Base-by-base conservation (phyloP, 2,113 vertebrate genomes). In the Eubucco bourcierii region DNA sequence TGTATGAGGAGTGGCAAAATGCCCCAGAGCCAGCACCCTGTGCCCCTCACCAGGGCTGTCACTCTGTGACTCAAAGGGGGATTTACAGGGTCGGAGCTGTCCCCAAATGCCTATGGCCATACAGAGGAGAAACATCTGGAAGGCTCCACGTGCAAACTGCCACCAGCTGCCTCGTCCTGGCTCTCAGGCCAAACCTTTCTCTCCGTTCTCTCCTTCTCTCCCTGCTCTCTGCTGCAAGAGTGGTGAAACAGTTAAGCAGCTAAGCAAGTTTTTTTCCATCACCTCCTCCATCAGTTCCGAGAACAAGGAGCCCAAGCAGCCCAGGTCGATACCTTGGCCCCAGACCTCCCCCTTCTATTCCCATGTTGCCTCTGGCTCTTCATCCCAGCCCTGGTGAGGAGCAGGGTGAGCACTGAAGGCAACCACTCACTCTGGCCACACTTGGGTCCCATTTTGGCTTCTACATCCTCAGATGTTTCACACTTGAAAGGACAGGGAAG, bases 21-120 rank as follows among this genome's bases (percentile, higher is more conserved):
- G 37, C 5, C 56, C 68, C 1, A 0, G 28, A 13, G 19, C 17
- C 73, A 21, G 16, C 1, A 1, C 3, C 27, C n/a, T 2, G 0
- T 5, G 9, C 21, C 19, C 24, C 4, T 12, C 16, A 10, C 15
- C 0, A 1, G 1, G 7, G 59, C 4, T 0, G 59, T 41, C 0
- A 0, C 29, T 4, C 70, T 0, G 0, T 1, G 15, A 13, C 8
- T 7, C 24, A 25, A 31, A 0, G 3, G n/a, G 46, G 31, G 56
- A 23, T 37, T 12, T 6, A 4, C 3, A 2, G 1, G 2, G 15
- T 19, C 3, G 1, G 31, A 46, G 6, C 15, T 2, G 3, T 47
- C 37, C n/a, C 74, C 4, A 0, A 0, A 6, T 24, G 34, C 41
- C 50, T 2, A 19, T 7, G 34, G 18, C 37, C 3, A 1, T 15